Evolutionary conservation across 2,113 vertebrate species (phyloP), one percentile per base, ranked within the genome.

Genomic region (Seriola dumerili): DNA sequence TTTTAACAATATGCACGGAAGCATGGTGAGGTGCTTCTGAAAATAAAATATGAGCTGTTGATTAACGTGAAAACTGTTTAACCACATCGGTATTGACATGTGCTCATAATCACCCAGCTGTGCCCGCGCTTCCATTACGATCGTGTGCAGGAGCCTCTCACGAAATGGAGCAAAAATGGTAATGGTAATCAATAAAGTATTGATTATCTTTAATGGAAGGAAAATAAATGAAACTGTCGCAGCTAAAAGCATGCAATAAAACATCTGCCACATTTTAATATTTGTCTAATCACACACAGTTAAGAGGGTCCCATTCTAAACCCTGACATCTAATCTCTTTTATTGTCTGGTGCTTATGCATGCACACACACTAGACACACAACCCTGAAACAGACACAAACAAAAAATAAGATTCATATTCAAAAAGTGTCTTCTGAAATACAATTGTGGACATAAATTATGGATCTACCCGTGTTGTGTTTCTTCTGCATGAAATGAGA

Each of bases 121-220:
- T 62, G 69, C 9, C 32, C 50, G 7, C 8, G 48, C 71, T 25
- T 17, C 55, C n/a, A 48, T 40, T 5, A 19, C 6, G 48, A 57
- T 61, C 1, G 29, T 55, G 65, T 69, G 66, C 50, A n/a, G 55
- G 32, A 55, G 17, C 76, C 62, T 64, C 40, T 62, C 72, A 55
- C 19, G 19, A 63, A 81, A 82, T 63, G 63, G 76, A 25, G 38
- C 44, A 61, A 73, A 29, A 86, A 82, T 81, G 80, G 32, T 57
- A 68, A 65, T 19, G 21, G 59, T 32, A 7, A 80, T 91, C 88
- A 81, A 83, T 90, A 55, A 36, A 61, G 12, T 66, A 92, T 92
- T 72, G 88, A 93, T 91, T 76, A 78, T 71, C 84, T 88, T 63
- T 85, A 83, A 92, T 81, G 73, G 68, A 76, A 17, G 61, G n/a